Conservation (phyloP, 2,888 invertebrate genomes). For the Watsonalla cultraria region DNA sequence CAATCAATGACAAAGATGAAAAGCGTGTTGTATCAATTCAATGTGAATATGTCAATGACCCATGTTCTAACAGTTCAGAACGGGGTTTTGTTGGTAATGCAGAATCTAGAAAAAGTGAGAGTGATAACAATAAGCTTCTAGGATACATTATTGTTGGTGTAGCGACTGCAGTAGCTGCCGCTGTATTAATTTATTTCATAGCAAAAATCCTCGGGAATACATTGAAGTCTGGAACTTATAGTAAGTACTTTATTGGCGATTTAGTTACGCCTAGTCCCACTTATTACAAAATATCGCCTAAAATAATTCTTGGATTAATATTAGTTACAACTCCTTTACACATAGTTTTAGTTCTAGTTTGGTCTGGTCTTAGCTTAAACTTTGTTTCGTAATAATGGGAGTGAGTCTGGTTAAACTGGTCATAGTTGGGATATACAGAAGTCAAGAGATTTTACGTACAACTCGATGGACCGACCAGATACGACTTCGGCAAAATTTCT, state of each 20-base stretch:
- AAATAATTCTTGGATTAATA: too few relatives aligned
- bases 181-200: not conserved
- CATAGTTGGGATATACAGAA: too few relatives aligned
- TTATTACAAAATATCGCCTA: too few relatives aligned
- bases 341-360: too few relatives aligned
- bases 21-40: not conserved
- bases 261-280: too few relatives aligned
- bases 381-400: too few relatives aligned
- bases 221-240: not conserved
- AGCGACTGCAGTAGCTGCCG: not conserved
- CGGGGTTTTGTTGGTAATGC: not conserved
- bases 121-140: not conserved
- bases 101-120: not conserved
- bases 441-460: too few relatives aligned
- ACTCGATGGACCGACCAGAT: too few relatives aligned
- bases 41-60: not conserved
- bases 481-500: too few relatives aligned
- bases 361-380: too few relatives aligned
- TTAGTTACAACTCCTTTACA: too few relatives aligned
- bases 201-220: not conserved
- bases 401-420: too few relatives aligned
- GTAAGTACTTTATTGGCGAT: not conserved
- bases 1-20: not conserved
- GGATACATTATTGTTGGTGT: not conserved
- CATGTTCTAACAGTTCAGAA: not conserved